Base-by-base conservation (phyloP, 2,797 vertebrate genomes). In the Poeciliopsis presidionis region DNA sequence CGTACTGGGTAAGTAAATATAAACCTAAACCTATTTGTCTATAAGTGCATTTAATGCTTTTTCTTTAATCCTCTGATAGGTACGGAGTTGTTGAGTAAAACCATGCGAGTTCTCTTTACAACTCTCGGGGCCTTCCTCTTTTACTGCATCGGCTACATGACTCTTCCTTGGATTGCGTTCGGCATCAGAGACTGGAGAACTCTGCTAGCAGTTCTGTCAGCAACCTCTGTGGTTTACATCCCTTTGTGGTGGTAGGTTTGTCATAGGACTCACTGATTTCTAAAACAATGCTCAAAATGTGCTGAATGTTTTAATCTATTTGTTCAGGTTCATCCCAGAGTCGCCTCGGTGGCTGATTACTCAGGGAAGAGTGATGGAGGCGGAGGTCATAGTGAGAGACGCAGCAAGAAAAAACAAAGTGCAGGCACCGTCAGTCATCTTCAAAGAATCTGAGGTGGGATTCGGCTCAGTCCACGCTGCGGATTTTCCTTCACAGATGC, bases 141-240 rank as follows among this genome's bases (percentile, higher is more conserved):
- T 84, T 99, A 96, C 2, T 97, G 97, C 0, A 84, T 98, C 1
- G 98, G 98, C 63, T 99, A 97, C 94, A 98, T 99, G 97, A 69
- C 96, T 25, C 93, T 98, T 80, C 97, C 98, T 0, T 94, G 97
- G 75, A 95, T 96, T 30, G 97, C 97, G 14, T 97, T 95, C 73
- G 95, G 94, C 89, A 93, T 98, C 89, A 88, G 97, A 76, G 96
- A 96, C 70, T 99, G 98, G 97, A 89, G 97, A 88, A 95, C 93
- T 82, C 94, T 98, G 78, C 94, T 97, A 28, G 91, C 97, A 47
- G 95, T 96, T 0, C 93, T 98, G 43, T 96, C 96, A 0, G 28
- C 95, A 41, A 96, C 97, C 0, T 93, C 96, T 28, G 83, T 97
- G 45, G 89, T 97, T 45, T 98, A 95, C 80, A 81, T 95, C 22